Conservation (phyloP, 2,113 vertebrate genomes). For the Passer montanus region DNA sequence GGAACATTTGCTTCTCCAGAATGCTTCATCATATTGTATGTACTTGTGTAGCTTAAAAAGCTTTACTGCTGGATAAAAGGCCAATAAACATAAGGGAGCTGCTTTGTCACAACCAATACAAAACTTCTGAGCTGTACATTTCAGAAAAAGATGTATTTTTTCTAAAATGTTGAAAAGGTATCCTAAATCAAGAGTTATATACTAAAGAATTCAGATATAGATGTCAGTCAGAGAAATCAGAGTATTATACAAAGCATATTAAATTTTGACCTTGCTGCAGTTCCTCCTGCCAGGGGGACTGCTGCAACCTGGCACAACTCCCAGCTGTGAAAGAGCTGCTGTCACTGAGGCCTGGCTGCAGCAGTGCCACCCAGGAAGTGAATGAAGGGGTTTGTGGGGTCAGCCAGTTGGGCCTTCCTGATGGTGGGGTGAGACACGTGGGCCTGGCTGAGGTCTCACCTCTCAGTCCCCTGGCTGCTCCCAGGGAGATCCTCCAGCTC, state of each 20-base stretch:
- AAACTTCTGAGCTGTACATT: background rate
- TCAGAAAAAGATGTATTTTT: background rate
- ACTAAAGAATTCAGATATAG: background rate
- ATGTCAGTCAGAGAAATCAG: background rate
- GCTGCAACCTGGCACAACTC: background rate
- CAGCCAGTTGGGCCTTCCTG: background rate
- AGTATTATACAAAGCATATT: rapidly evolving
- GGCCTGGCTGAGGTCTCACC: background rate
- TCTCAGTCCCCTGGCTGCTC: background rate
- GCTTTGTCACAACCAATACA: background rate
- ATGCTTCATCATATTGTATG: background rate
- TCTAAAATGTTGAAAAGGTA: background rate
- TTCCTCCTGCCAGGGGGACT: background rate
- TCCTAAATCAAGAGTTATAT: background rate
- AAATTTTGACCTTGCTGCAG: background rate
- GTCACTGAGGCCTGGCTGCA: background rate
- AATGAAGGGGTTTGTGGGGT: background rate
- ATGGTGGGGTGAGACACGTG: rapidly evolving
- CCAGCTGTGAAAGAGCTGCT: background rate
- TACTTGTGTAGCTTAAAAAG: background rate
- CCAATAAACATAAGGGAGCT: background rate
- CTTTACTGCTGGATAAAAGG: background rate
- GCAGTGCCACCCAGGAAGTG: background rate
- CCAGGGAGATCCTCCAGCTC: rapidly evolving
- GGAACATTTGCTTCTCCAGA: background rate